Evolutionary conservation across 1,140 invertebrate species (phyloP), one percentile per base, ranked within the genome.

Genomic region (Drosophila simulans): DNA sequence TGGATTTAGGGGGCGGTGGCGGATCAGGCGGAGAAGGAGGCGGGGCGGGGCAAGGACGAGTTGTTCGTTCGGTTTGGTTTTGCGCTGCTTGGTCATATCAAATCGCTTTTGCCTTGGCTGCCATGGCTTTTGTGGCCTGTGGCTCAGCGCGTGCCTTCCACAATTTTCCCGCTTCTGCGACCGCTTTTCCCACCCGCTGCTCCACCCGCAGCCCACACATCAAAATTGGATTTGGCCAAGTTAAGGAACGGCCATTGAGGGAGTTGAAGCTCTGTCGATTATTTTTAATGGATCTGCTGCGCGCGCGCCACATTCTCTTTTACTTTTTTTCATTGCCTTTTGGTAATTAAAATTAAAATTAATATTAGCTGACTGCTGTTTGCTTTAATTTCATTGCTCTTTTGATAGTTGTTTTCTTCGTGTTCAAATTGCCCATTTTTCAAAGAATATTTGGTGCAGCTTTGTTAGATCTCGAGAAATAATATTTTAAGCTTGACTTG

Each of bases 301-400:
- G 42, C 17, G 58, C 10, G 20, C 48, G 34, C 27, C 46, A 35
- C 65, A 72, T 74, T 65, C 39, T 35, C 13, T 22, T 42, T 13
- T 17, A 2, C 64, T 69, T 68, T 69, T 46, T 15, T 66, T 49
- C 13, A 45, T 40, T 27, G 27, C 56, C 57, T 35, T 58, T 48
- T 57, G 51, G 66, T 77, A 88, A 88, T 88, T 88, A 84, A 88
- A 88, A 88, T 86, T 76, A 80, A 88, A 90, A 88, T 88, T 83
- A 89, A 89, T 89, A 77, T 80, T 70, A 55, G 64, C 57, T 58
- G 22, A 11, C 62, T 43, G 62, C 53, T 73, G 20, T 43, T 42
- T 62, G 42, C 45, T 65, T 77, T 88, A 84, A 79, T 89, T 89
- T 79, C 46, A 88, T 75, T 52, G 58, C 81, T 76, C 42, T 63